Percentiles rank a stretch among this genome's conserved stretches.
Conservation (phyloP, 2,888 invertebrate species). For the Xestia sexstrigata region DNA sequence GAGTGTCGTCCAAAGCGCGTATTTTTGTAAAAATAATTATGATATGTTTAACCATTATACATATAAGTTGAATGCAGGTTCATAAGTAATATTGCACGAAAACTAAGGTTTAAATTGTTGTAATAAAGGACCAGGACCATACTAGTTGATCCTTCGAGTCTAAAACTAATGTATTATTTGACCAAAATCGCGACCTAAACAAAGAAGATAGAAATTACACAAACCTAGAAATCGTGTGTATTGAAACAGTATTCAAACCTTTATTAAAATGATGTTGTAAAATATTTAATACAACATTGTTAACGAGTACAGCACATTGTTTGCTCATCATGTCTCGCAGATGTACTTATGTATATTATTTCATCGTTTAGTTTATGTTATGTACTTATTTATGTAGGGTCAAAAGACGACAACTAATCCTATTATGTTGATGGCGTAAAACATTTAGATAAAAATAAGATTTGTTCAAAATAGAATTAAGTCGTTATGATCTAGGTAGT, state of each 20-base stretch:
- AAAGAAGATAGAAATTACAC: too few relatives aligned
- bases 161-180: not conserved
- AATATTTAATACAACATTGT: slow-evolving; percentile 53
- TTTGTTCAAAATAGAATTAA: slow-evolving; percentile 7
- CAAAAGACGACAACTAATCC: slow-evolving; percentile 33
- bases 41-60: too few relatives aligned
- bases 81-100: not conserved
- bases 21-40: too few relatives aligned
- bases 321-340: slow-evolving; percentile 50
- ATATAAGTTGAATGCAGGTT: not conserved
- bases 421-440: slow-evolving; percentile 15
- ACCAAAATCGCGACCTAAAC: not conserved
- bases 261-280: slow-evolving; percentile 28
- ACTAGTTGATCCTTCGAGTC: not conserved
- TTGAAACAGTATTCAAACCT: not conserved
- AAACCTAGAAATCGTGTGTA: not conserved
- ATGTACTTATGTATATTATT: slow-evolving; percentile 57
- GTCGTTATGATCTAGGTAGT: not conserved
- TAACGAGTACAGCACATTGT: slow-evolving; percentile 49
- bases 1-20: too few relatives aligned
- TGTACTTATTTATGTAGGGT: slow-evolving; percentile 2
- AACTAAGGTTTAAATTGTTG: not conserved
- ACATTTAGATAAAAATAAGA: slow-evolving; percentile 13
- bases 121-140: not conserved
- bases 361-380: slow-evolving; percentile 52